Evolutionary conservation across 2,797 vertebrate genomes (phyloP).

Genomic region (Sebastes elongatus): DNA sequence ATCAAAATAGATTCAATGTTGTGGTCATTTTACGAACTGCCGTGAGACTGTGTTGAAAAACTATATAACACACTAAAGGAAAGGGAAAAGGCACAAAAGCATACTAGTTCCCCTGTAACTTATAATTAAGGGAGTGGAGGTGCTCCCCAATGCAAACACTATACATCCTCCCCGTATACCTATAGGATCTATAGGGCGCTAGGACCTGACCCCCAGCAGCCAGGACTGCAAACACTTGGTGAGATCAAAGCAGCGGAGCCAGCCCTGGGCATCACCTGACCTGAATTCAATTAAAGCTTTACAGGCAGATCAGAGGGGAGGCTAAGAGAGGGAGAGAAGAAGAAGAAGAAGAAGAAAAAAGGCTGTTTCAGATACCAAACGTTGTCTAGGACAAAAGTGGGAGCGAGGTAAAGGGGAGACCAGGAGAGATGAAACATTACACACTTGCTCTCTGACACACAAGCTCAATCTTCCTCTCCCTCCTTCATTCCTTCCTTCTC

Average conservation of each 20-base stretch:
- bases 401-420: conserved; percentile 12
- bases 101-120: neutral
- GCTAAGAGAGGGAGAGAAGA: conserved; percentile 10
- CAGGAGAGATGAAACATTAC: conserved; percentile 51
- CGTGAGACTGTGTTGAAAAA: too few relatives aligned
- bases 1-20: too few relatives aligned
- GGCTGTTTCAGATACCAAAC: conserved; percentile 39
- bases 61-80: too few relatives aligned
- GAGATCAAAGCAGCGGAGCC: conserved; percentile 78
- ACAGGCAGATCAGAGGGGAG: conserved; percentile 75
- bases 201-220: conserved; percentile 61
- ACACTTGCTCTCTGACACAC: conserved; percentile 44
- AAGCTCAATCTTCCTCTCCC: conserved; percentile 14
- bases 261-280: conserved; percentile 79
- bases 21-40: too few relatives aligned
- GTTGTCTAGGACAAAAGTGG: conserved; percentile 51
- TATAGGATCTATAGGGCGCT: conserved; percentile 38
- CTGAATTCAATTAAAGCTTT: conserved; percentile 85
- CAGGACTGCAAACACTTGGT: conserved; percentile 66
- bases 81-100: too few relatives aligned
- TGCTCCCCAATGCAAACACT: conserved; percentile 25
- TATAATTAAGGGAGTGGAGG: neutral
- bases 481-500: neutral
- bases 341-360: neutral
- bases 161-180: conserved; percentile 7